Evolutionary conservation across 2,797 vertebrate species (phyloP).

Genomic region (Anguilla anguilla): DNA sequence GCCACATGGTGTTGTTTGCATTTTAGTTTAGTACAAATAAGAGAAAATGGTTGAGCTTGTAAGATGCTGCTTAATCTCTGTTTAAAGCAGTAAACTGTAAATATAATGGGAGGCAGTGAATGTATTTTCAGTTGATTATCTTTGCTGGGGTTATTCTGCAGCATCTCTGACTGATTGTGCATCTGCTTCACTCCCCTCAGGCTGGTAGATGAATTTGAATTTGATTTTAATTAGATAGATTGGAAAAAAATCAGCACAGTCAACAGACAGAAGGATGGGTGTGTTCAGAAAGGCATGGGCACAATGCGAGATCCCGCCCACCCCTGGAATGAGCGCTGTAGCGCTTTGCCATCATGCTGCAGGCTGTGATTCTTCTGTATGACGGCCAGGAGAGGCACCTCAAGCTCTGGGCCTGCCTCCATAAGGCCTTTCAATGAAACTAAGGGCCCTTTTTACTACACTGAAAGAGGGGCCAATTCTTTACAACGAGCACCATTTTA

Average conservation of each 20-base stretch:
- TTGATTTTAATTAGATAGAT: slow-evolving; percentile 35
- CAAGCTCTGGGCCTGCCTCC: too few relatives aligned
- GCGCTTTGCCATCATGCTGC: not conserved
- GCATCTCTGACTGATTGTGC: not conserved
- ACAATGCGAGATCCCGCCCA: not conserved
- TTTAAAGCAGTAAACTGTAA: slow-evolving; percentile 50
- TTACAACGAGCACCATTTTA: too few relatives aligned
- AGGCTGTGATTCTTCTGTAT: too few relatives aligned
- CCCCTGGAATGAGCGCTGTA: not conserved
- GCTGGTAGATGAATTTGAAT: slow-evolving; percentile 33
- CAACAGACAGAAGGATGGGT: not conserved
- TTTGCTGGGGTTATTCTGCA: slow-evolving; percentile 29
- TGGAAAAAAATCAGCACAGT: not conserved
- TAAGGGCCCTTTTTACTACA: too few relatives aligned
- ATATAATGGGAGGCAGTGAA: slow-evolving; percentile 37
- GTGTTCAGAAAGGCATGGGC: not conserved
- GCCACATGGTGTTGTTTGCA: slow-evolving; percentile 32
- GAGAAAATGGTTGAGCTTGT: slow-evolving; percentile 26
- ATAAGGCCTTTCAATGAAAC: too few relatives aligned
- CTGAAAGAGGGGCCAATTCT: too few relatives aligned
- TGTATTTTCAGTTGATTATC: slow-evolving; percentile 50
- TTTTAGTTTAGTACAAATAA: slow-evolving; percentile 28
- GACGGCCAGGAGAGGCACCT: too few relatives aligned
- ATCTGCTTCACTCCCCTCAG: not conserved
- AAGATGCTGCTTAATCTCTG: slow-evolving; percentile 37